Evolutionary conservation across 2,888 invertebrate genomes (phyloP), one percentile per base, ranked within the genome.

Genomic region (Alitta virens): DNA sequence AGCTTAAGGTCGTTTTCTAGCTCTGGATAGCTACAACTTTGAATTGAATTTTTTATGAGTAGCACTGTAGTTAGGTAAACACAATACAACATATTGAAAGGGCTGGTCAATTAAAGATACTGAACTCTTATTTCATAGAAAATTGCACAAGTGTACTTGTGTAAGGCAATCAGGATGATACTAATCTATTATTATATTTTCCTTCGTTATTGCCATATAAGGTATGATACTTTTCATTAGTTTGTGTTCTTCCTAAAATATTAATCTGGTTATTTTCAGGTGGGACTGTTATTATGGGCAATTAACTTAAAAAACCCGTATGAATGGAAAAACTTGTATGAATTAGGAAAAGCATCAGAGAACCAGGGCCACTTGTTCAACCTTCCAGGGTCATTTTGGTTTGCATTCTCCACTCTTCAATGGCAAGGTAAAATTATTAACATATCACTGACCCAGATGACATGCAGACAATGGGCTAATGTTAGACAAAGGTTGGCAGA

Each of bases 391-490:
- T 56, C 67, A 5, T 23, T 67, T 38, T 68, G 68, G 68, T 68
- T 67, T 38, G 60, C 70, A 43, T 68, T 64, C 60, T 62, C 64
- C n/a, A 62, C 65, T 9, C 42, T 68, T 12, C 66, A 67, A 23
- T 68, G 68, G 68, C 68, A 68, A 62, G 67, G 68, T 67, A 55
- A 33, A 51, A n/a, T n/a, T n/a, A n/a, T n/a, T n/a, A n/a, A n/a
- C n/a, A n/a, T n/a, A n/a, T n/a, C n/a, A n/a, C n/a, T n/a, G n/a
- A n/a, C n/a, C n/a, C n/a, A n/a, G n/a, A n/a, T n/a, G n/a, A n/a
- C n/a, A n/a, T n/a, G n/a, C n/a, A n/a, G n/a, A n/a, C n/a, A n/a
- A n/a, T n/a, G n/a, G n/a, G n/a, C n/a, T n/a, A n/a, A n/a, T n/a
- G n/a, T n/a, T n/a, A n/a, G n/a, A n/a, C n/a, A n/a, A n/a, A n/a